Evolutionary conservation across 2,888 invertebrate genomes (phyloP), one percentile per base, ranked within the genome.

Genomic region (Allacma fusca): DNA sequence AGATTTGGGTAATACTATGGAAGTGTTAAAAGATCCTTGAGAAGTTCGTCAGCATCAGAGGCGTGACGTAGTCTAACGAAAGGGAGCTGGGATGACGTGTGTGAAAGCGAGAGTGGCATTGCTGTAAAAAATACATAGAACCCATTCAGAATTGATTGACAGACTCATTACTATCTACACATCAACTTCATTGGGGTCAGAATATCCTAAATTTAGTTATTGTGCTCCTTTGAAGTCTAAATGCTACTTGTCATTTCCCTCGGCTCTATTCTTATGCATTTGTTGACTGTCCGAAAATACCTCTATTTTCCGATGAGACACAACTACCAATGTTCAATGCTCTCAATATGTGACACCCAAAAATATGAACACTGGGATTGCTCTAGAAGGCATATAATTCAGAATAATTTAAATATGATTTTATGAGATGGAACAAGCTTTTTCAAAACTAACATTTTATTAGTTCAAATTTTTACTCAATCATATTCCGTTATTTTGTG

Each of bases 141-240:
- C 16, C 19, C n/a, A 50, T 50, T 50, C 19, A 50, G 9, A 50
- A 50, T 65, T 29, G 67, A 67, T 67, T 67, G 67, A 67, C 67
- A 34, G 67, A 34, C 67, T 29, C 67, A 67, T 67, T 67, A 67
- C 34, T 67, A 81, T 79, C 24, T 75, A 75, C 44, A 69, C 69
- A 72, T 79, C 78, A 50, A 50, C 50, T 50, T 50, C 50, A 50
- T 50, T 50, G 50, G 50, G 50, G 50, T 50, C 50, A 50, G 19
- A 13, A 50, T 50, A 50, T 50, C 16, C 50, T 50, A 50, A 50
- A 50, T 50, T 50, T 50, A 50, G 50, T 5, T 34, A 34, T 34
- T 50, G 50, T 5, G 50, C 50, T 1, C 16, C 7, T 50, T 50
- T 50, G 19, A 50, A 50, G 9, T 16, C 50, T 50, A 19, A 13